These are phyloP conservation scores for Dicranocentrus wangi DNA, from an alignment of 2,888 invertebrate genomes.

Conservation along the genomic window DNA sequence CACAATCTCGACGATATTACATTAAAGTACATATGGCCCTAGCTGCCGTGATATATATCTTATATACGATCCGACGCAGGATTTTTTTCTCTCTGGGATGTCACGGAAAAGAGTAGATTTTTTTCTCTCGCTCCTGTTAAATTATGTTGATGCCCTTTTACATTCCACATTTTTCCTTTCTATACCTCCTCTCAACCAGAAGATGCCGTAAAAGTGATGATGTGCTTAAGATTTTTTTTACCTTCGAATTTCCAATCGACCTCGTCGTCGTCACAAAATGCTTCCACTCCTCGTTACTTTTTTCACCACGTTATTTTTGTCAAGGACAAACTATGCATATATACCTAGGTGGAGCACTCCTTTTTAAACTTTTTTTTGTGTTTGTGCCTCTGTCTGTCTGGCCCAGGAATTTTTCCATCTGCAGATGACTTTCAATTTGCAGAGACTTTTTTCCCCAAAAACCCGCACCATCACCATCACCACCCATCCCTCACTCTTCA, in stretches of 20 bases:
- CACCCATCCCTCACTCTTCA: background rate
- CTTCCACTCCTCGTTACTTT: slow-evolving; percentile 10
- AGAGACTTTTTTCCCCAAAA: background rate
- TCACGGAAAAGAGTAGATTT: background rate
- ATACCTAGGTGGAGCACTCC: background rate
- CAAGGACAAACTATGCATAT: background rate
- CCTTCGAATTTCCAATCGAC: too few relatives aligned
- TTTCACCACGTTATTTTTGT: slow-evolving; percentile 12
- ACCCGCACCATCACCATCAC: background rate
- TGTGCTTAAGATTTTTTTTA: too few relatives aligned
- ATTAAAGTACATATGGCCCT: background rate
- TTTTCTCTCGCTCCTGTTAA: background rate
- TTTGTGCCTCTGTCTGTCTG: background rate
- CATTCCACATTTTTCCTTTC: background rate
- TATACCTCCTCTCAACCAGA: background rate
- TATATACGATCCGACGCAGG: too few relatives aligned
- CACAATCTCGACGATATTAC: background rate
- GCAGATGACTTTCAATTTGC: slow-evolving; percentile 23
- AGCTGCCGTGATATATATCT: too few relatives aligned
- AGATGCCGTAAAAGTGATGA: background rate
- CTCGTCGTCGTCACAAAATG: too few relatives aligned
- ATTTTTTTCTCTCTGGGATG: background rate
- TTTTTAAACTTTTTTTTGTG: background rate
- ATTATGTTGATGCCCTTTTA: slow-evolving; percentile 15
- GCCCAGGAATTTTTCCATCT: background rate